Evolutionary conservation across 2,797 vertebrate genomes (phyloP).

Genomic region (Myoxocephalus aenaeus): DNA sequence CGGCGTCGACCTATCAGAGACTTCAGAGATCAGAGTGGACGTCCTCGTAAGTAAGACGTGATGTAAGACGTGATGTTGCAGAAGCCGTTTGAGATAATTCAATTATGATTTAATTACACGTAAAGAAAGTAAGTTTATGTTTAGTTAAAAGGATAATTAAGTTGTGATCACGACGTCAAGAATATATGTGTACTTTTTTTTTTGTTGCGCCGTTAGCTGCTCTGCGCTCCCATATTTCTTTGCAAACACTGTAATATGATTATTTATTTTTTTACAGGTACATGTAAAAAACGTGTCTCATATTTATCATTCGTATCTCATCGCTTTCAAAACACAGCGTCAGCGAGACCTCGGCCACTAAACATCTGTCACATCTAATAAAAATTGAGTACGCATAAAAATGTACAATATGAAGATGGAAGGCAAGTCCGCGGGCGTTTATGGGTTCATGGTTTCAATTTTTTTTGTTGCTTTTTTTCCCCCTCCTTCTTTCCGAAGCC

Average conservation of each 20-base stretch:
- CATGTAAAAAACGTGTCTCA: neutral
- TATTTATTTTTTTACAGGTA: neutral
- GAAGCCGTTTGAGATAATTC: conserved; percentile 21
- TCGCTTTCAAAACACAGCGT: conserved; percentile 25
- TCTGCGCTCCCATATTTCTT: neutral
- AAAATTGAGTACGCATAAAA: conserved; percentile 27
- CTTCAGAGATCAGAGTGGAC: neutral
- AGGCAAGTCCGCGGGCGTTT: conserved; percentile 49
- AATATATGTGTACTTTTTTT: too few species aligned
- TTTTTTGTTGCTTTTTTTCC: conserved; percentile 1
- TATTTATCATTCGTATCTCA: conserved; percentile 24
- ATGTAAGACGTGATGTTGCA: too few species aligned
- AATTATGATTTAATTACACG: conserved; percentile 38
- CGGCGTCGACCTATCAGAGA: conserved; percentile 11
- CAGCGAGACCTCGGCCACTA: conserved; percentile 19
- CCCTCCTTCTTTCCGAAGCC: neutral
- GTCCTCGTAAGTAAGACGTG: conserved; percentile 38
- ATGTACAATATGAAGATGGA: conserved; percentile 37
- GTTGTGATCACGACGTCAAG: conserved; percentile 21
- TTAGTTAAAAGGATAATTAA: conserved; percentile 45
- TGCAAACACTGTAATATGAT: neutral
- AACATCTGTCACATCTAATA: conserved; percentile 54
- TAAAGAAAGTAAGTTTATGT: conserved; percentile 34
- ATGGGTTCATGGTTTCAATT: conserved; percentile 50
- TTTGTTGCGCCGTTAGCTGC: neutral